phyloP scores from a whole-genome alignment of 2,113 vertebrate species.

The Bungarus multicinctus region DNA sequence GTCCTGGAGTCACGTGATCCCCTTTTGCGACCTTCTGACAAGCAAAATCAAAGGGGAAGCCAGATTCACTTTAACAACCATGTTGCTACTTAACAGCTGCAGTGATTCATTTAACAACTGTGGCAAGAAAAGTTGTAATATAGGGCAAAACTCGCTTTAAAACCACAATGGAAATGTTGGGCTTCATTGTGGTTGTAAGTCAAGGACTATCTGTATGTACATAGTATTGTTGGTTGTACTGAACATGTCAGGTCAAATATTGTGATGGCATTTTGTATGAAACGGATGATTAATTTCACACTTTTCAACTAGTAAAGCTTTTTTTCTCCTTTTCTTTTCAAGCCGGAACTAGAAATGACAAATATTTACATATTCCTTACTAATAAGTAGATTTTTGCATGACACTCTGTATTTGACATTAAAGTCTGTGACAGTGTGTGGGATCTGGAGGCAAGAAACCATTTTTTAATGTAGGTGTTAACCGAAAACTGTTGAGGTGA shows the following conservation, averaged over 20 bases:
- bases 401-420: background rate
- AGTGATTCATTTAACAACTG: background rate
- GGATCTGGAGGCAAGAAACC: background rate
- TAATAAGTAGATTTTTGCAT: background rate
- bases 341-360: background rate
- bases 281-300: background rate
- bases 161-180: background rate
- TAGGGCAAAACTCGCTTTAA: background rate
- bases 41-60: background rate
- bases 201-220: background rate
- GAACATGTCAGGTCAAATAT: background rate
- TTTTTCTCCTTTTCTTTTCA: background rate
- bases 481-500: background rate
- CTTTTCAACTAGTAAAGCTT: background rate
- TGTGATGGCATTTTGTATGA: background rate
- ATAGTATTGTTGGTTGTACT: background rate
- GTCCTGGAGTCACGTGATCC: background rate
- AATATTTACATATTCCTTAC: background rate
- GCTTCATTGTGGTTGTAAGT: background rate
- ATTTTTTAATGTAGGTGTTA: background rate
- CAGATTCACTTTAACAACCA: background rate
- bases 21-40: background rate
- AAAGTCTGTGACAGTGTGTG: background rate
- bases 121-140: background rate
- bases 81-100: background rate